phyloP scores from a whole-genome alignment of 2,797 vertebrate genomes.

The Adrianichthys oophorus region DNA sequence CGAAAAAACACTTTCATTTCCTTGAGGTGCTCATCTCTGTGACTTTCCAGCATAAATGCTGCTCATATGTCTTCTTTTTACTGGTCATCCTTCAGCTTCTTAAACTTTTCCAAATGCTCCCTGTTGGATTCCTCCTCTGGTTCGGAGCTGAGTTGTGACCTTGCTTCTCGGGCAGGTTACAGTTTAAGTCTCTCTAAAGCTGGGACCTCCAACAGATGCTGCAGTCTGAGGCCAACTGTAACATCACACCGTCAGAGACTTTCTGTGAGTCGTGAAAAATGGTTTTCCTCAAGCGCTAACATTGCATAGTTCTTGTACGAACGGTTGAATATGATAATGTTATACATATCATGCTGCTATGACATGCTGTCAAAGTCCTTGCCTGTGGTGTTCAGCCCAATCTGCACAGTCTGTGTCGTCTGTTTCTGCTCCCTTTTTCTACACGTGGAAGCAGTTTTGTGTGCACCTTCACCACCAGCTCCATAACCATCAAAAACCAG shows the following conservation, averaged over 20 bases:
- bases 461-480: neutral
- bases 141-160: conserved; percentile 41
- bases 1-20: too few species aligned
- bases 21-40: too few species aligned
- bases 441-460: neutral
- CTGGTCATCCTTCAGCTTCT: conserved; percentile 27
- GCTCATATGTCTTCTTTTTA: neutral
- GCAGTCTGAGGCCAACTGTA: conserved; percentile 17
- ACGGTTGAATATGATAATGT: too few species aligned
- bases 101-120: conserved; percentile 50
- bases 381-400: neutral
- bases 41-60: too few species aligned
- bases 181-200: conserved; percentile 45
- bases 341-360: too few species aligned
- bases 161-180: conserved; percentile 47
- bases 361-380: neutral
- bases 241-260: neutral
- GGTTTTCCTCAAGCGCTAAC: too few species aligned
- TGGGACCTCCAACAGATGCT: conserved; percentile 24
- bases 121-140: conserved; percentile 22
- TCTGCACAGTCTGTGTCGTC: neutral
- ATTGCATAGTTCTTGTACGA: too few species aligned
- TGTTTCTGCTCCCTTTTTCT: neutral
- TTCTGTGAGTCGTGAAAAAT: neutral
- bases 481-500: too few species aligned